phyloP scores from a whole-genome alignment of 2,113 vertebrate species.

The Turdus rufiventris region DNA sequence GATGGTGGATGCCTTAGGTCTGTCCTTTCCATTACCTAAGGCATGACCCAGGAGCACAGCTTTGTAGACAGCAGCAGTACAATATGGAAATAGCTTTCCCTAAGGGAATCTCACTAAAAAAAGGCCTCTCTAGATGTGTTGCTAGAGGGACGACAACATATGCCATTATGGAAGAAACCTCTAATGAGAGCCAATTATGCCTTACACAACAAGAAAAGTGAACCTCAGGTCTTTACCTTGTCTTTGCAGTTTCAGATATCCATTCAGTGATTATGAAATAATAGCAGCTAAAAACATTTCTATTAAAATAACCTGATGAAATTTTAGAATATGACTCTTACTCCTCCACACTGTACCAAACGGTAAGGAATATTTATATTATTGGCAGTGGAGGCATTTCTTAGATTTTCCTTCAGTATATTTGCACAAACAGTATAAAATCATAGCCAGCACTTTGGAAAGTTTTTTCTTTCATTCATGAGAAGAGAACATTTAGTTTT shows the following conservation, averaged over 20 bases:
- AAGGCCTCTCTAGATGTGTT: not conserved
- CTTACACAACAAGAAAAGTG: not conserved
- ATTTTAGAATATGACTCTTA: not conserved
- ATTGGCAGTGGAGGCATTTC: not conserved
- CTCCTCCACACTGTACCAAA: not conserved
- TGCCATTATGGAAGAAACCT: not conserved
- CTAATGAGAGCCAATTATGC: not conserved
- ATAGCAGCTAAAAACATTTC: not conserved
- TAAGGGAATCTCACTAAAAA: not conserved
- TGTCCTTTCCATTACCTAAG: not conserved
- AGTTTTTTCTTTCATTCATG: not conserved
- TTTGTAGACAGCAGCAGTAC: not conserved
- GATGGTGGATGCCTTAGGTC: not conserved
- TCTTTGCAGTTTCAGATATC: not conserved
- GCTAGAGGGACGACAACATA: not conserved
- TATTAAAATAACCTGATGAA: not conserved
- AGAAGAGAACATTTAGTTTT: not conserved
- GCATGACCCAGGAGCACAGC: not conserved
- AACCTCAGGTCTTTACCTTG: not conserved
- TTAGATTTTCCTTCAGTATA: not conserved
- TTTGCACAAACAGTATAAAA: not conserved
- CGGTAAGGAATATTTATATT: not conserved
- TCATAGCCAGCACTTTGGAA: not conserved
- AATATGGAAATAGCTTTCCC: not conserved
- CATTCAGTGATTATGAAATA: not conserved